Evolutionary conservation across 2,797 vertebrate genomes (phyloP), one percentile per base, ranked within the genome.

Genomic region (Acipenser ruthenus): DNA sequence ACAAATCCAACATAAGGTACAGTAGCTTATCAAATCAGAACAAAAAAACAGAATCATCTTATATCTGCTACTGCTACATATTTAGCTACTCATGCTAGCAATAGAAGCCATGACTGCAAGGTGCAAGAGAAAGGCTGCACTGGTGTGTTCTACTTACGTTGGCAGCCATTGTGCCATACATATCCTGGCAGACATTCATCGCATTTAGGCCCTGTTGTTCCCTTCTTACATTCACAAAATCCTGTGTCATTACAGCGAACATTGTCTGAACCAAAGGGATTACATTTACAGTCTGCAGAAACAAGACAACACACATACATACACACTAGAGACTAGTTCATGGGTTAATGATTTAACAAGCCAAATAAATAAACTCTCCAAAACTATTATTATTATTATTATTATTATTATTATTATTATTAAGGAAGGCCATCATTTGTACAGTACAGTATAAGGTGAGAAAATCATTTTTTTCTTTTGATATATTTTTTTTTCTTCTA

Each of bases 211-310:
- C 95, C 94, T 13, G 87, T 79, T 47, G 88, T 78, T 72, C 95
- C 93, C n/a, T 82, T 82, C 79, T 90, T 92, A 89, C 95, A 97
- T 83, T 87, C 88, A 90, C 95, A 97, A 80, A 87, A 85, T 73
- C 95, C 95, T 47, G 87, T 89, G 77, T 88, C 89, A 50, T 89
- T 91, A 86, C 95, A 97, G 83, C 92, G 91, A 75, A 89, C 89
- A 75, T 92, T 91, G 67, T 85, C 49, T 67, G 94, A 95, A 77
- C 94, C 89, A 68, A 88, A 84, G 75, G 80, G 72, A 63, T 93
- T 89, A 84, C 95, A 97, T 73, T 89, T 84, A 82, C 94, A 97
- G 75, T 93, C 94, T 96, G 84, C 74, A 85, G 81, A 86, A 83
- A 86, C 82, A 82, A 89, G 83, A 88, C 80, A 87, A 49, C 49